Base-by-base conservation (phyloP, 2,113 vertebrate genomes). In the Leptodactylus fuscus region DNA sequence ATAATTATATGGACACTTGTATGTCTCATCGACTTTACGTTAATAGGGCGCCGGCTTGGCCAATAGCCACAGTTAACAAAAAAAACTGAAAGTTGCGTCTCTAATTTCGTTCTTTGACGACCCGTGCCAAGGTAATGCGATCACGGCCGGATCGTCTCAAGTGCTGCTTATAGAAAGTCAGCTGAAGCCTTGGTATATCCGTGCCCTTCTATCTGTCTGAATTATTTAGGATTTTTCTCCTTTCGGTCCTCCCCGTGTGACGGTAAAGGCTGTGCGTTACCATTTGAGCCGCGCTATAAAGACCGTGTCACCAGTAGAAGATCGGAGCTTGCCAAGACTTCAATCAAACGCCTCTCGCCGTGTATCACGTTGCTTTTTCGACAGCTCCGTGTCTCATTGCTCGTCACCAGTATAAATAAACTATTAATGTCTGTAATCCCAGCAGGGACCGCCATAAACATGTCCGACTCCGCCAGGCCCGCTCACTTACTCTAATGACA, bases 341-440 rank as follows among this genome's bases (percentile, higher is more conserved):
- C 53, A 48, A 65, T 74, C 51, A 74, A 75, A 60, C 53, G 49
- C 16, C 48, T 58, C 7, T n/a, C 22, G 38, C 16, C 0, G 16
- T 13, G 58, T 41, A 60, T 83, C 82, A 24, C 53, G 36, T 83
- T 83, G 53, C 82, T 75, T 82, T 18, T 81, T 60, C 22, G 34
- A 60, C 49, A 51, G 81, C 51, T 83, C 41, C 18, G 49, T 60
- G 49, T 83, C 81, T 55, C 36, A 8, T 62, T 77, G 55, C 82
- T 27, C 22, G 24, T 49, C 55, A 76, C 53, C 1, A 1, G 82
- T 60, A 38, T 85, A 85, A 77, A 85, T 85, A 77, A 85, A 85
- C 55, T 77, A 77, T 77, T 77, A 49, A 65, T 67, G 82, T 38
- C 18, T 76, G 71, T 83, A 83, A 83, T 83, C 48, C 53, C 82